phyloP scores from a whole-genome alignment of 1,140 invertebrate genomes.

The Drosophila sulfurigaster region DNA sequence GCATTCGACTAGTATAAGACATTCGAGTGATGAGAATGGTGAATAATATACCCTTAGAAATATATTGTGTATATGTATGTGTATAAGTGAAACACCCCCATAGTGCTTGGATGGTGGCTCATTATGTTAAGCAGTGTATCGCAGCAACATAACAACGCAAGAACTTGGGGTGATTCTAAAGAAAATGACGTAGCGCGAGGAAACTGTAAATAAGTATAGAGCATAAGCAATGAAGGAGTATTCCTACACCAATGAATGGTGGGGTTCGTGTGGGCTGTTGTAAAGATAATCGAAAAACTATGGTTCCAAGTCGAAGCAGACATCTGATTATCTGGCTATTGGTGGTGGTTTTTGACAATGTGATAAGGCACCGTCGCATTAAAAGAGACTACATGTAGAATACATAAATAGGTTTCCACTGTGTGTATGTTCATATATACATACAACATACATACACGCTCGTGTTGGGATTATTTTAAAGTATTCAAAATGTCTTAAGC shows the following conservation, averaged over 20 bases:
- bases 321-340: conserved; percentile 10
- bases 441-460: too few species aligned
- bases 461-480: too few species aligned
- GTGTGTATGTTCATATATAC: neutral
- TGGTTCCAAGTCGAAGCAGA: neutral
- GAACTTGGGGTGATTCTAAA: conserved; percentile 47
- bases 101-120: conserved; percentile 31
- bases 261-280: conserved; percentile 2
- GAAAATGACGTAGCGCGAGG: conserved; percentile 41
- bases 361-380: neutral
- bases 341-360: conserved; percentile 26
- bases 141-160: neutral
- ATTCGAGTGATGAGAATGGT: conserved; percentile 4
- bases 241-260: conserved; percentile 5
- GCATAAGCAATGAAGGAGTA: conserved; percentile 12
- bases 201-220: conserved; percentile 27
- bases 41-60: conserved; percentile 16
- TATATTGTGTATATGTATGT: neutral
- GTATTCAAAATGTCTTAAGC: too few species aligned
- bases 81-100: conserved; percentile 45
- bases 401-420: neutral
- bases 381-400: neutral
- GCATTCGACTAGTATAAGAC: neutral
- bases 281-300: conserved; percentile 2
- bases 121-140: conserved; percentile 72